Base-by-base conservation (phyloP, 1,140 invertebrate species). In the Leptinotarsa defecta region DNA sequence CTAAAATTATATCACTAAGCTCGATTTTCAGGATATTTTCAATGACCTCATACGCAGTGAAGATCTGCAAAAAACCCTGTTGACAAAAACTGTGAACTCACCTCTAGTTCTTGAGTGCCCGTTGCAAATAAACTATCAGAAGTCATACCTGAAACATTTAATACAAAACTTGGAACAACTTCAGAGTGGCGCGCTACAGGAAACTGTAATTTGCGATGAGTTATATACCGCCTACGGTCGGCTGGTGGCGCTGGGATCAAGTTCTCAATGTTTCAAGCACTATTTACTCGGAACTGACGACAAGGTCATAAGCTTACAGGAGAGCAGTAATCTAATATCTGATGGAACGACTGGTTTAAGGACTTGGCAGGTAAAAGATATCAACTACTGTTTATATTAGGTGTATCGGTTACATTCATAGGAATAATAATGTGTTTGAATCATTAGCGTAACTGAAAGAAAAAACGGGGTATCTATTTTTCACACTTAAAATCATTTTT, bases 331-430 rank as follows among this genome's bases (percentile, higher is more conserved):
- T 77, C 83, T 90, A 24, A 87, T 90, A 78, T 90, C 89, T 0
- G 79, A 88, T 73, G 89, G 89, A 48, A 90, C 89, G 48, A 90
- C 89, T 72, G 89, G 89, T 70, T 84, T 90, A 61, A 87, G 85
- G 73, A 88, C 83, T 78, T 90, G 89, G 89, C 87, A 90, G 79
- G 77, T 80, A 81, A 57, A 57, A 57, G 3, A 57, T 57, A 57
- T 43, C 34, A 43, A 43, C 52, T 57, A 57, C 52, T 57, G 17
- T 57, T 57, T 57, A 57, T 57, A 19, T 57, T 57, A 5, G 52
- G 13, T 43, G 34, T 57, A 15, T 57, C 13, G 4, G n/a, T 57
- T 57, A 17, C 52, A 57, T 57, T 57, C 6, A 57, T 57, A 19
- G 17, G 52, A 13, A 57, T 57, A 17, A 57, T 57, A 17, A 17